A percentile compares a stretch with the other conserved stretches of the same genome.
Conservation (phyloP, 2,797 vertebrate genomes). For the Rhynchotus rufescens region DNA sequence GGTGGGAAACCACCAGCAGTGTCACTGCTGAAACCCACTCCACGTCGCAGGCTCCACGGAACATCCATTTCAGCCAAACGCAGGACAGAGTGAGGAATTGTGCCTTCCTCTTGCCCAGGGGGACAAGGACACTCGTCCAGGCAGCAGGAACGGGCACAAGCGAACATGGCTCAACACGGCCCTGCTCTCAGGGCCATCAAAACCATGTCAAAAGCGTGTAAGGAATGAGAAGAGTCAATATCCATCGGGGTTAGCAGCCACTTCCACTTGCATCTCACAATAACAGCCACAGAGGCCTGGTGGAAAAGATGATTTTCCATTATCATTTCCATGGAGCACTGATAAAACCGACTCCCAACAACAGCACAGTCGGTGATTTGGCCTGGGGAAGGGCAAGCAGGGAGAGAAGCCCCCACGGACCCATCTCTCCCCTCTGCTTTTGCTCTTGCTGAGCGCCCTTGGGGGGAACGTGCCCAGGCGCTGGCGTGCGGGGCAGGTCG, state of each 20-base stretch:
- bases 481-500: not conserved
- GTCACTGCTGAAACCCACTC: no score
- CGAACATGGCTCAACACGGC: not conserved
- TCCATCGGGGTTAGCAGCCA: not conserved
- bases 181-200: not conserved
- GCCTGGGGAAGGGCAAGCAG: not conserved
- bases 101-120: not conserved
- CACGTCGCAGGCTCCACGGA: not conserved
- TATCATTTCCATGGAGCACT: not conserved
- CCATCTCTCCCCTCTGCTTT: not conserved
- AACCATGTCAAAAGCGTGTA: not conserved
- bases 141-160: not conserved
- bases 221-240: not conserved
- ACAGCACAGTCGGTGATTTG: not conserved
- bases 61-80: not conserved
- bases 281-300: not conserved
- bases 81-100: not conserved
- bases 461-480: not conserved
- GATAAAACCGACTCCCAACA: not conserved
- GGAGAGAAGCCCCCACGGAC: not conserved
- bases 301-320: not conserved
- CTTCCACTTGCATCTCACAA: not conserved
- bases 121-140: not conserved
- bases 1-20: not conserved
- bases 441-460: not conserved